These are phyloP conservation scores for Axis porcinus DNA, from an alignment of 2,113 vertebrate genomes.

Conservation along the genomic window DNA sequence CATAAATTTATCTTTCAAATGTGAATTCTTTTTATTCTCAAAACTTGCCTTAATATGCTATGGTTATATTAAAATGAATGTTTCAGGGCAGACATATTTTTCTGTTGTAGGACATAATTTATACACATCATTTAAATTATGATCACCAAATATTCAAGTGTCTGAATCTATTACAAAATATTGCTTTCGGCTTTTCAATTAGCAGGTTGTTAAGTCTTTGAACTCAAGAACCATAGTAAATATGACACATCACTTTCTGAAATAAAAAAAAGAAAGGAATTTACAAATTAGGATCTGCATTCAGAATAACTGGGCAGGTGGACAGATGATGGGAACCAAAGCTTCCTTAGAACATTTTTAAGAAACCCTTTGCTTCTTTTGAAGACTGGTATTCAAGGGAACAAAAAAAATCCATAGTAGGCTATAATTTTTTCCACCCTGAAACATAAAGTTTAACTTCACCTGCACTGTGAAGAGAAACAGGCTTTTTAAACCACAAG, in stretches of 20 bases:
- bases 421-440: background rate
- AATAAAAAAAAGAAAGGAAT: background rate
- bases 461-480: background rate
- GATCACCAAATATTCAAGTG: background rate
- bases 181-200: background rate
- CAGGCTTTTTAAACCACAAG: background rate
- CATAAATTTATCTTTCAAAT: conserved; percentile 10
- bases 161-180: background rate
- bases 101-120: conserved; percentile 13
- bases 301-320: background rate
- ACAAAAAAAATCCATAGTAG: background rate
- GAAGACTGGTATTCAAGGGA: background rate
- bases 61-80: background rate
- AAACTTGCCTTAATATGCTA: conserved; percentile 8
- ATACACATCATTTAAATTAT: conserved; percentile 23
- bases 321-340: background rate
- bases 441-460: background rate
- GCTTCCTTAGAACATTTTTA: background rate
- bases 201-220: background rate
- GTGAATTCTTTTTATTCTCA: background rate
- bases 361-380: background rate
- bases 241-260: background rate
- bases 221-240: conserved; percentile 34
- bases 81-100: background rate
- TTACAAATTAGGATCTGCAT: background rate